These are phyloP conservation scores for Meiosimyza platycephala DNA, from an alignment of 2,888 invertebrate species.

Conservation along the genomic window DNA sequence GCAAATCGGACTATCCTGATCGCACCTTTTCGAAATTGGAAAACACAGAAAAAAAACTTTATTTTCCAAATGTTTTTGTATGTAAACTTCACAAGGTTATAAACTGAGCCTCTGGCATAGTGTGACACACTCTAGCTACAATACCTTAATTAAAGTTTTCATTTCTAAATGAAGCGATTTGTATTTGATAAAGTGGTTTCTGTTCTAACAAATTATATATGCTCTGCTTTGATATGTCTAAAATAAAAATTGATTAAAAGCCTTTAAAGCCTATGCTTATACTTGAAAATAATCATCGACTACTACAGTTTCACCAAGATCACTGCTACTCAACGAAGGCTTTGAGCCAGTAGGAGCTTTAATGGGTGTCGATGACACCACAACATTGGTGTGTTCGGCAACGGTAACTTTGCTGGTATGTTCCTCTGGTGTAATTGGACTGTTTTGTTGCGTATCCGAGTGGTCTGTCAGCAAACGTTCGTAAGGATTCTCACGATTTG, in stretches of 20 bases:
- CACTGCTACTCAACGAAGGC: conserved; percentile 31
- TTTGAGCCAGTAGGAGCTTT: conserved; percentile 45
- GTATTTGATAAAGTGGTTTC: too few species aligned
- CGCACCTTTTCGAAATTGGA: too few species aligned
- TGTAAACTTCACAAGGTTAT: too few species aligned
- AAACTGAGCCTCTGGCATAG: too few species aligned
- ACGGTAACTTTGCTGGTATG: conserved; percentile 19
- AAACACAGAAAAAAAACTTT: too few species aligned
- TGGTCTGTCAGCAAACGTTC: conserved; percentile 71
- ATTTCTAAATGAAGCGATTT: too few species aligned
- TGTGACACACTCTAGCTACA: too few species aligned
- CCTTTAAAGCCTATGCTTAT: conserved; percentile 37
- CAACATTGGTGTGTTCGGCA: conserved; percentile 5
- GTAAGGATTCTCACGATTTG: conserved; percentile 73
- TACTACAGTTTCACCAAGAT: conserved; percentile 51
- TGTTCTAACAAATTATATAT: neutral
- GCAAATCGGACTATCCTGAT: too few species aligned
- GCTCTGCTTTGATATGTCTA: conserved; percentile 32
- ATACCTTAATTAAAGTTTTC: too few species aligned
- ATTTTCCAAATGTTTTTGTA: too few species aligned
- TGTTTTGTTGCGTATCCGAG: conserved; percentile 58
- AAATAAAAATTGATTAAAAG: conserved; percentile 29
- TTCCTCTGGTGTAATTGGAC: conserved; percentile 47
- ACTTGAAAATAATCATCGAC: conserved; percentile 68
- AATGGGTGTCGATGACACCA: conserved; percentile 37